phyloP scores from a whole-genome alignment of 35 echinoderm and acorn worm genomes.

The Lytechinus variegatus region DNA sequence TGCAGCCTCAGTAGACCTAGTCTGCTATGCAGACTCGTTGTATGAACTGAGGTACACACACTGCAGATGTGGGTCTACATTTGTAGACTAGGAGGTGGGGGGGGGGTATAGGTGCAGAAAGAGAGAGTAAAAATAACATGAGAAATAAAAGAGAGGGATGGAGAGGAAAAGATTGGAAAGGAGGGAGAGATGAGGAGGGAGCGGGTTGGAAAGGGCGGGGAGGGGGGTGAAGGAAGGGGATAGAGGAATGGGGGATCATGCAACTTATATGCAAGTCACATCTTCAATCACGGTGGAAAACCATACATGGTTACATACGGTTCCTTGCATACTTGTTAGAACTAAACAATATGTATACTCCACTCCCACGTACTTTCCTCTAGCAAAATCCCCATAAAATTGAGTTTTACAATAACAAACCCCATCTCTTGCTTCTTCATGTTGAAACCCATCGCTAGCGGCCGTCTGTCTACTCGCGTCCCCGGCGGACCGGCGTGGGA shows the following conservation, averaged over 20 bases:
- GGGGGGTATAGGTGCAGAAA: no score
- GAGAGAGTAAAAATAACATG: no score
- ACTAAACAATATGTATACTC: not conserved
- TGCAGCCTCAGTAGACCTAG: no score
- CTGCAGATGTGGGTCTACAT: no score
- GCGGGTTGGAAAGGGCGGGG: not conserved
- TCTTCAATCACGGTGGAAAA: not conserved
- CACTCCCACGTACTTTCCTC: not conserved
- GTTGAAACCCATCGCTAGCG: slow-evolving; percentile 15
- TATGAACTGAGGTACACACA: no score
- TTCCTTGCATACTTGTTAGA: not conserved
- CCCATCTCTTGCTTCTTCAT: not conserved
- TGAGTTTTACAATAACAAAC: not conserved
- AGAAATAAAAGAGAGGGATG: no score
- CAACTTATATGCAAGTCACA: not conserved
- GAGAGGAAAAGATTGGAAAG: not conserved
- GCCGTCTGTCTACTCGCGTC: slow-evolving; percentile 14
- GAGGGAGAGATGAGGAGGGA: not conserved
- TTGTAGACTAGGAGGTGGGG: no score
- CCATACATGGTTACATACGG: not conserved
- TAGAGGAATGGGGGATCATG: no score
- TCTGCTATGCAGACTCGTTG: no score
- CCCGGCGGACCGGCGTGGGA: slow-evolving; percentile 21
- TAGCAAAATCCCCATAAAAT: not conserved
- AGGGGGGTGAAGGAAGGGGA: no score